A percentile compares a stretch with the other conserved stretches of the same genome.
Evolutionary conservation across 1,140 invertebrate species (phyloP).

Genomic region (Cyclina sinensis): DNA sequence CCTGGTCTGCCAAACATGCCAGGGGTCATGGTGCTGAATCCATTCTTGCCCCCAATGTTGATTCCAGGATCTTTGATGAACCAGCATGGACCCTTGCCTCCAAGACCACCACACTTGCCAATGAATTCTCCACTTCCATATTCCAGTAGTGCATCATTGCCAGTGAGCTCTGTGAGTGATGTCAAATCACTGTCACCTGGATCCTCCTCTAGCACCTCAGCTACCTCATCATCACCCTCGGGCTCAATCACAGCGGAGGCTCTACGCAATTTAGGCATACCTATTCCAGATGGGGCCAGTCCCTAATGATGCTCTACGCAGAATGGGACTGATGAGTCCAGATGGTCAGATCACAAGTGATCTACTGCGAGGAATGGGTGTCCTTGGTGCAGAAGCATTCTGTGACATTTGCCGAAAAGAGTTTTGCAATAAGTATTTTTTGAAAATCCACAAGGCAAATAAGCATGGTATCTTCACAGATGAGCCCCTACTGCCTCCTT

Average conservation of each 20-base stretch:
- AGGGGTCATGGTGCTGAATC: constrained; percentile 86
- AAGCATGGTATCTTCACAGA: constrained; percentile 88
- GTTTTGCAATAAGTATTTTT: constrained; percentile 93
- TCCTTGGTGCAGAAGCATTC: constrained; percentile 88
- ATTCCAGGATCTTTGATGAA: constrained; percentile 80
- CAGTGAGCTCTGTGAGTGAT: constrained; percentile 55
- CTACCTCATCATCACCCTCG: constrained; percentile 67
- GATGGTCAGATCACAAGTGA: constrained; percentile 70
- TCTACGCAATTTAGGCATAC: constrained; percentile 66
- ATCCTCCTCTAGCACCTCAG: constrained; percentile 68
- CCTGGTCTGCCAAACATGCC: constrained; percentile 81
- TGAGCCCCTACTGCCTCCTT: constrained; percentile 72
- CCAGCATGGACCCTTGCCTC: constrained; percentile 74
- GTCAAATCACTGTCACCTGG: constrained; percentile 65
- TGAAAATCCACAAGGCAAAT: constrained; percentile 89
- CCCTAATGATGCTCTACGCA: constrained; percentile 62
- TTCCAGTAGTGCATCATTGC: constrained; percentile 50
- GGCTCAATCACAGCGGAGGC: constrained; percentile 66
- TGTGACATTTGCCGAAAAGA: constrained; percentile 98
- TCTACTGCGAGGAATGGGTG: constrained; percentile 74
- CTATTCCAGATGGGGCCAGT: constrained; percentile 55
- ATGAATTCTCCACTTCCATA: constrained; percentile 76
- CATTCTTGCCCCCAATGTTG: constrained; percentile 85
- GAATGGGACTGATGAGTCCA: constrained; percentile 59
- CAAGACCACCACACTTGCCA: constrained; percentile 74